Percentiles rank a stretch among this genome's conserved stretches.
Conservation (phyloP, 2,113 vertebrate species). For the Carlito syrichta region DNA sequence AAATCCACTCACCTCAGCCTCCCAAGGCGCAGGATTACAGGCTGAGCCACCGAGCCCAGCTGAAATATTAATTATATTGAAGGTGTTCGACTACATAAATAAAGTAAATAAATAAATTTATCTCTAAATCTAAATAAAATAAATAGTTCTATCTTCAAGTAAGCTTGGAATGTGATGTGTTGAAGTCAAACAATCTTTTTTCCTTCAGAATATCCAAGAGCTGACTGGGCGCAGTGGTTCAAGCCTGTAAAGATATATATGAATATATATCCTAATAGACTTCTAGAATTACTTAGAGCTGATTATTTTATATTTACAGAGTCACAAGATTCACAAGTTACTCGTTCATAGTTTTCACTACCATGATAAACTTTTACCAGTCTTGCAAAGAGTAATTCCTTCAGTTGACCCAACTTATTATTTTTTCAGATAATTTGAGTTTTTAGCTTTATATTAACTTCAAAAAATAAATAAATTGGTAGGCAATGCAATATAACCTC, state of each 20-base stretch:
- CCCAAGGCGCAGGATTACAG: too few species aligned
- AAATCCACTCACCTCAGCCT: too few species aligned
- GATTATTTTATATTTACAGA: neutral
- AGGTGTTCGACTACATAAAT: neutral
- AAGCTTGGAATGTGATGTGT: neutral
- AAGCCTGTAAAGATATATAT: too few species aligned
- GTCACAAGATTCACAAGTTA: neutral
- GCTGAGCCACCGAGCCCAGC: too few species aligned
- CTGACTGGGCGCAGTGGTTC: too few species aligned
- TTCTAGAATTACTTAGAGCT: neutral
- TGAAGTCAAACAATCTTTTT: neutral
- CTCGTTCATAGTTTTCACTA: neutral
- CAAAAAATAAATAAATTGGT: neutral
- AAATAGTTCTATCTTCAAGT: neutral
- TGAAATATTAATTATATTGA: too few species aligned
- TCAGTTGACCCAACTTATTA: neutral
- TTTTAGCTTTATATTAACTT: neutral
- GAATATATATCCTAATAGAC: neutral
- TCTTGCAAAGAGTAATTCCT: neutral
- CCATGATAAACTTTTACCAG: neutral
- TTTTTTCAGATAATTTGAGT: neutral
- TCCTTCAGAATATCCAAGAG: neutral
- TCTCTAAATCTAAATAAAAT: slow-evolving; percentile 8
- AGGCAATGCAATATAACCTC: neutral
- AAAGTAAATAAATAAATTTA: neutral